phyloP scores from a whole-genome alignment of 1,140 invertebrate species.

The Drosophila orosa region DNA sequence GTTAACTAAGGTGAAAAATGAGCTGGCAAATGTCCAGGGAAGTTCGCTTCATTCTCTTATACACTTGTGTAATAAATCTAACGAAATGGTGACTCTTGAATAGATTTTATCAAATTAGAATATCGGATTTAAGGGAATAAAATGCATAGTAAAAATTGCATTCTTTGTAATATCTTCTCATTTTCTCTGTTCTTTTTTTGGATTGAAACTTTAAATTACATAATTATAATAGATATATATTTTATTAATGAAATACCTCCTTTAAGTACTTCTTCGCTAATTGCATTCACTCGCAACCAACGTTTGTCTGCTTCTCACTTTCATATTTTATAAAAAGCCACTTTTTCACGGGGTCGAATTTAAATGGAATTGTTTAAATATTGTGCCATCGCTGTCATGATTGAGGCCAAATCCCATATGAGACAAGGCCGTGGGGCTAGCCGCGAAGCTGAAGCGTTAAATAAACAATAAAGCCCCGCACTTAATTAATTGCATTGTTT shows the following conservation, averaged over 20 bases:
- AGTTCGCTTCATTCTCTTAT: conserved; percentile 21
- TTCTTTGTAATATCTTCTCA: too few relatives aligned
- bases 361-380: conserved; percentile 28
- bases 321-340: conserved; percentile 24
- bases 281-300: background rate
- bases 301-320: background rate
- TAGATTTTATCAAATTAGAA: conserved; percentile 21
- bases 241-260: background rate
- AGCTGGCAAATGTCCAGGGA: conserved; percentile 52
- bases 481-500: conserved; percentile 55
- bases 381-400: conserved; percentile 17
- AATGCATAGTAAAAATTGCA: background rate
- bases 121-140: background rate
- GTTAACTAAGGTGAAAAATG: conserved; percentile 61
- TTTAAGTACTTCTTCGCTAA: background rate
- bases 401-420: conserved; percentile 29
- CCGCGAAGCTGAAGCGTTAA: conserved; percentile 38
- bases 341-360: conserved; percentile 4
- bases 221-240: too few relatives aligned
- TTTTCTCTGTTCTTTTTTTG: too few relatives aligned
- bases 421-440: conserved; percentile 41
- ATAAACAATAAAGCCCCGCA: conserved; percentile 49
- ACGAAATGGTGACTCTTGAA: background rate
- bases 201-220: too few relatives aligned
- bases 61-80: conserved; percentile 11